Evolutionary conservation across 2,113 vertebrate species (phyloP), one percentile per base, ranked within the genome.

Genomic region (Passer montanus): DNA sequence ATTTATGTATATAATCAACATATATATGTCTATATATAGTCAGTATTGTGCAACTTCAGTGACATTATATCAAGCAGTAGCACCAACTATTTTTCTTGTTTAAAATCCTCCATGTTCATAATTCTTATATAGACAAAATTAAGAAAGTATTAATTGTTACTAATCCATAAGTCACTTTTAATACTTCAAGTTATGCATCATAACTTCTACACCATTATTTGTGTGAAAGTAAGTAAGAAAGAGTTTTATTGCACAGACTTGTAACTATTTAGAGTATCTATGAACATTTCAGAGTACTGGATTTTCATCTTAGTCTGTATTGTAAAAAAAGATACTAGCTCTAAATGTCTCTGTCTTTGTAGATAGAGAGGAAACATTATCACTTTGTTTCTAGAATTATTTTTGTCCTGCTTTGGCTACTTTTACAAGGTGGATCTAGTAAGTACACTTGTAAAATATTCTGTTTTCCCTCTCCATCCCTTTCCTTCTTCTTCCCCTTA

Each of bases 381-480:
- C 1, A 0, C 15, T 7, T 55, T 60, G 8, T 52, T 66, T 74
- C 7, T 37, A 37, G 15, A 13, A 23, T 30, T 50, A 37, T 49
- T 47, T 35, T 56, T 50, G 0, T 68, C 31, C 5, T 39, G 3
- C 18, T 89, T 63, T 50, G 17, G 1, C 27, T 64, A 3, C 2
- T 30, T 93, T 78, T 85, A 35, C 4, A 55, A 44, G 4, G 4
- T 30, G 7, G 9, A 1, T 11, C 2, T 44, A 11, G 1, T 24
- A 69, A 73, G 6, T 7, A 37, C 0, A 0, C 18, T 55, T 59
- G 17, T 33, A 46, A 70, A 75, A 52, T 22, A 70, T 33, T 53
- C 9, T 70, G 4, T 37, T 30, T 82, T 41, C 1, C 9, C 2
- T 2, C n/a, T 15, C 13, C 2, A 44, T 1, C 6, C 11, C 6